phyloP scores from a whole-genome alignment of 2,888 invertebrate species.

The Stenotaenia linearis region DNA sequence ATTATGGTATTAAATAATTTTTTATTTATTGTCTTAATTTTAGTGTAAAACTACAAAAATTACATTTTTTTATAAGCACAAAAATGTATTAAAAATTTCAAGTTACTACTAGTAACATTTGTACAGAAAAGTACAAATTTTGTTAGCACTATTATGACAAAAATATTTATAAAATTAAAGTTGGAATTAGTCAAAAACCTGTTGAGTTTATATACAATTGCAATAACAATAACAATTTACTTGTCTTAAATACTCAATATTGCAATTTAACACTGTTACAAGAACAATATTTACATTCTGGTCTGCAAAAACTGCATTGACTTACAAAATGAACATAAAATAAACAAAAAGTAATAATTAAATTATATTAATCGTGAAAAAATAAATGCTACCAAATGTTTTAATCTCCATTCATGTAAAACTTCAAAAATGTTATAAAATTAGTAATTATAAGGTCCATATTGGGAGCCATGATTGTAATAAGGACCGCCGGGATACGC shows the following conservation, averaged over 20 bases:
- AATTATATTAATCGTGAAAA: neutral
- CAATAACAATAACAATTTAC: neutral
- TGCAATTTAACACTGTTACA: neutral
- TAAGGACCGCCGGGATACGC: conserved; percentile 85
- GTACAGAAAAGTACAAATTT: neutral
- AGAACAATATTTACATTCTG: conserved; percentile 8
- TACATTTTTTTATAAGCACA: neutral
- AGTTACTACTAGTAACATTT: neutral
- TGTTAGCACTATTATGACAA: neutral
- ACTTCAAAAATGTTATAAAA: neutral
- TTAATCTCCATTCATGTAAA: neutral
- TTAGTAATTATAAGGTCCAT: conserved; percentile 86
- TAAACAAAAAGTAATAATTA: neutral
- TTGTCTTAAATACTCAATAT: neutral
- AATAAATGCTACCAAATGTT: neutral
- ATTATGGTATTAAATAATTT: too few species aligned
- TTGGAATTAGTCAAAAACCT: neutral
- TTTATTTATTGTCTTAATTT: too few species aligned
- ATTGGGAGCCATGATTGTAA: conserved; percentile 72
- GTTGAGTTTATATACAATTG: neutral
- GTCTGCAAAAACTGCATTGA: neutral
- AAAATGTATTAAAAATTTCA: neutral
- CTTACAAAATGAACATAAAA: neutral
- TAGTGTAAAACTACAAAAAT: too few species aligned
- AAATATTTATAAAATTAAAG: neutral